Evolutionary conservation across 2,797 vertebrate species (phyloP), one percentile per base, ranked within the genome.

Genomic region (Aulostomus chinensis): DNA sequence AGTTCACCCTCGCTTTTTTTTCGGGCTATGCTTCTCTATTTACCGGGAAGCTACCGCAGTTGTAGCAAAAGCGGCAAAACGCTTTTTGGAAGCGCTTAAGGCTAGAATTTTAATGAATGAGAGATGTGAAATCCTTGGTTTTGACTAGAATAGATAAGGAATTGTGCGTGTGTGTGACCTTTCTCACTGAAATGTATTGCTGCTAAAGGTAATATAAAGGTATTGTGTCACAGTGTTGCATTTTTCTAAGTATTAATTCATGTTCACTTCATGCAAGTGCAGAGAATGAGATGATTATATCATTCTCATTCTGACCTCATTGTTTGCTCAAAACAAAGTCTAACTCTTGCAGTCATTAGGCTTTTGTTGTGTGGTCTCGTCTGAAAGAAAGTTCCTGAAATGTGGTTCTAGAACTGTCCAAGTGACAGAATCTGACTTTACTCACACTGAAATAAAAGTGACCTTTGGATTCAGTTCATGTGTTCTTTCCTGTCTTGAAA

Each of bases 381-480:
- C 36, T 31, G 41, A 58, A 52, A 51, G 47, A 40, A 52, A 28
- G 18, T 42, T 30, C 61, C 29, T 37, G 46, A 38, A 55, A 43
- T 59, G 41, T 53, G 37, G 18, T 13, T 24, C 31, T 51, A 56
- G 64, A 37, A 1, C 61, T 67, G 73, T 76, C 58, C 15, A 10
- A 14, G 30, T 51, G 65, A 54, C 72, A 35, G 57, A 68, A 74
- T 67, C n/a, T 58, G 30, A 60, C 52, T 72, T 71, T 68, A 61
- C 83, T 79, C 68, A 80, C 69, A 71, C 61, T 79, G 76, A 80
- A 88, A 86, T 86, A 84, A 90, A 90, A 89, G 84, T 90, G 84
- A 87, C 86, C 86, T 90, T 91, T 66, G 71, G 74, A 78, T 56
- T 79, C 39, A 31, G 22, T 59, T 34, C 11, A 12, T 8, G 15